Evolutionary conservation across 2,797 vertebrate species (phyloP).

Genomic region (Pangasius larnaudii): DNA sequence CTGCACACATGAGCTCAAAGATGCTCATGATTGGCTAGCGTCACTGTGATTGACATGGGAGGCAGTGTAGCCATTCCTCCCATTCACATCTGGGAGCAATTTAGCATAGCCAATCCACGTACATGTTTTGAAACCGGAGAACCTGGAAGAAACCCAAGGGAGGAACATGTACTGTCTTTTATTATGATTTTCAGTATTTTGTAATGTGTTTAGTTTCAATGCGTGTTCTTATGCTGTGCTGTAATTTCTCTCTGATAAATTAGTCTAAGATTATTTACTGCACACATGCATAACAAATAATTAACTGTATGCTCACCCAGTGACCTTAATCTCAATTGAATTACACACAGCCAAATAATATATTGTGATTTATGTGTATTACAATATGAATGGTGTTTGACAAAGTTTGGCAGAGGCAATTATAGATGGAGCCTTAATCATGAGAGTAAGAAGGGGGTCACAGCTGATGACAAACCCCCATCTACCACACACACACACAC

Average conservation of each 20-base stretch:
- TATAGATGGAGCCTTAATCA: conserved; percentile 39
- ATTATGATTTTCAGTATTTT: background rate
- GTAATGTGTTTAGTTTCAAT: background rate
- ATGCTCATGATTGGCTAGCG: background rate
- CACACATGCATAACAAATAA: background rate
- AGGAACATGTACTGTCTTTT: background rate
- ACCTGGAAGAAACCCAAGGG: background rate
- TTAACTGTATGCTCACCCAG: background rate
- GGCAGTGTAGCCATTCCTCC: too few species aligned
- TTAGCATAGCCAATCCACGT: background rate
- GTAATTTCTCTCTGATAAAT: background rate
- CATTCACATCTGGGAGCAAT: background rate
- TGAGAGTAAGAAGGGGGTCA: conserved; percentile 38
- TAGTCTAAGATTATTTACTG: background rate
- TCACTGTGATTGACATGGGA: background rate
- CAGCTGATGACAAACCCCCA: conserved; percentile 66
- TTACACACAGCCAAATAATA: conserved; percentile 3
- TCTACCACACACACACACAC: conserved; percentile 39
- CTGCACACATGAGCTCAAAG: background rate
- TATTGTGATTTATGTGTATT: background rate
- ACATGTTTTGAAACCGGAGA: background rate
- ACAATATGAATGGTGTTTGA: conserved; percentile 36
- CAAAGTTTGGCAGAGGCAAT: conserved; percentile 47
- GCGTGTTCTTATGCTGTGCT: background rate
- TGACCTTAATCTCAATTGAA: background rate